Evolutionary conservation across 2,797 vertebrate species (phyloP), one percentile per base, ranked within the genome.

Genomic region (Acipenser oxyrinchus): DNA sequence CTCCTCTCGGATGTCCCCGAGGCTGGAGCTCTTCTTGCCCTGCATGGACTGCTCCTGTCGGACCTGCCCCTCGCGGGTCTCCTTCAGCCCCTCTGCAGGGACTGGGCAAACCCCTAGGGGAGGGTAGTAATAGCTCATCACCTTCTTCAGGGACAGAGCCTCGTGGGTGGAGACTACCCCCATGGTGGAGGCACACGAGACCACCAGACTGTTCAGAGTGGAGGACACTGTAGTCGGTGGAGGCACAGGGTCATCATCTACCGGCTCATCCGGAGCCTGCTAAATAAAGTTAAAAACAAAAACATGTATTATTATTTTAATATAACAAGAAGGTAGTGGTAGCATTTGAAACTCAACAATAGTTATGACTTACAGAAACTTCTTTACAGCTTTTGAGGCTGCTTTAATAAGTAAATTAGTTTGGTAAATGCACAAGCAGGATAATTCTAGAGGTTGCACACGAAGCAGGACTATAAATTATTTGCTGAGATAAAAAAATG

Each of bases 11-110:
- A 99, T 94, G 77, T 99, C 97, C 57, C 95, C 94, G 0, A 97
- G 90, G 80, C 97, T 99, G 77, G 90, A 97, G 83, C 96, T 98
- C 84, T 99, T 99, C 88, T 95, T 98, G 6, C 90, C 92, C 77
- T 96, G 95, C 81, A 89, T 88, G 1, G 93, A 90, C 66, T 91
- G 88, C 64, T 95, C 95, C 77, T 84, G 84, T 62, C 82, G 92
- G 49, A 92, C 86, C 71, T 88, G 88, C 64, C 90, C 90, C 71
- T 89, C 83, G 68, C 87, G 75, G 78, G 86, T 87, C 70, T 89
- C 69, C 77, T 79, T 74, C 63, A 80, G 69, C 15, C 82, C 79
- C 62, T 91, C 87, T 62, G 52, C 62, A 0, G 80, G 73, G 68
- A 80, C 84, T 2, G 76, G 58, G 15, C 77, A 78, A 23, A 75